Evolutionary conservation across 2,113 vertebrate species (phyloP), one percentile per base, ranked within the genome.

Genomic region (Poecile atricapillus): DNA sequence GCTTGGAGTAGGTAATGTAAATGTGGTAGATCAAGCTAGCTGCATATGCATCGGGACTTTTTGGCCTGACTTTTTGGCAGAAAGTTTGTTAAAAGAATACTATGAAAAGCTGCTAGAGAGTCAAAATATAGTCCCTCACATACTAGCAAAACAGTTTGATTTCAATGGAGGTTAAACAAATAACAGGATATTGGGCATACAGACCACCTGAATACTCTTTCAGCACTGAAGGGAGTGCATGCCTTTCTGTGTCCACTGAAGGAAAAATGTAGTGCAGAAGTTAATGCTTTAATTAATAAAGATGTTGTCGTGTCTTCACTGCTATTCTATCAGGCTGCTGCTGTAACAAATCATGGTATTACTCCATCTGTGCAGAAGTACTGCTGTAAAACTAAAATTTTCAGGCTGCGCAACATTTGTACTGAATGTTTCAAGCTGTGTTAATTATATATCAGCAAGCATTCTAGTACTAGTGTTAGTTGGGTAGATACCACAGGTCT

Each of bases 391-490:
- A 87, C 58, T 83, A 83, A 55, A 67, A 80, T 92, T 83, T 95
- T 92, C 64, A 86, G 82, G 47, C 75, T 92, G 59, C 55, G 70
- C 68, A 90, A 56, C 79, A 63, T 77, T 83, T 80, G 64, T 47
- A 67, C 71, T 78, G 90, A 95, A 76, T 3, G 7, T n/a, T 88
- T 95, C 92, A 93, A 94, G 79, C 94, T 94, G 85, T 93, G 76
- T 81, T 92, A 92, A 94, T 90, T 77, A 88, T 11, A 1, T 74
- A 88, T 91, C 92, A 92, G 52, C 64, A 74, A 89, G 76, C 5
- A 1, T 70, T 89, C 74, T 73, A 46, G 59, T 78, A 47, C 35
- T 59, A 24, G n/a, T 55, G 39, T 21, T n/a, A 55, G 63, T 76
- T 76, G 78, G 77, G 75, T 70, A 91, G 87, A 76, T 91, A 78